These are phyloP conservation scores for Coregonus clupeaformis DNA, from an alignment of 2,113 vertebrate species.

Conservation along the genomic window DNA sequence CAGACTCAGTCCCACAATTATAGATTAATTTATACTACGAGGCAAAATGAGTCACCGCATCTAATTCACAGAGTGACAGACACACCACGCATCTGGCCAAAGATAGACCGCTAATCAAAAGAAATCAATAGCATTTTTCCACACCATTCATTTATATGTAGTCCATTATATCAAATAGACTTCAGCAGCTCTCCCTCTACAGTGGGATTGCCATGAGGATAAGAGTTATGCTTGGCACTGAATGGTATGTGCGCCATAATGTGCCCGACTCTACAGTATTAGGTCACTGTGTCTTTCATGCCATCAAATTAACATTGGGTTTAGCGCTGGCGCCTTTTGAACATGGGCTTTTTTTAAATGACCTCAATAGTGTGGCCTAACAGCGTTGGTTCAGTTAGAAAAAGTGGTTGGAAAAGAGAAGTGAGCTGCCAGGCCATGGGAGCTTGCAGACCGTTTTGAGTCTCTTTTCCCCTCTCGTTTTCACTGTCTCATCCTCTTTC, in stretches of 20 bases:
- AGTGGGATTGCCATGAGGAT: not conserved
- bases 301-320: slow-evolving; percentile 58
- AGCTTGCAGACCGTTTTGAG: slow-evolving; percentile 48
- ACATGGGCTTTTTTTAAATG: slow-evolving; percentile 54
- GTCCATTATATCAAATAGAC: no score
- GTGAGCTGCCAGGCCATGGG: slow-evolving; percentile 36
- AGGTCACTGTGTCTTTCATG: slow-evolving; percentile 33
- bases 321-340: slow-evolving; percentile 52
- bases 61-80: no score
- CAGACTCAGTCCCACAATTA: no score
- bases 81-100: no score
- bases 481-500: slow-evolving; percentile 33
- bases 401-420: not conserved
- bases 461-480: slow-evolving; percentile 32
- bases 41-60: no score
- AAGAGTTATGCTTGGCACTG: not conserved
- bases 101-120: no score
- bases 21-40: no score
- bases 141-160: no score
- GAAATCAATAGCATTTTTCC: no score
- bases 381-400: slow-evolving; percentile 62
- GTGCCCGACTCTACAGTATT: not conserved
- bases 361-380: slow-evolving; percentile 62
- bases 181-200: not conserved
- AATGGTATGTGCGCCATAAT: slow-evolving; percentile 8